phyloP scores from a whole-genome alignment of 2,888 invertebrate genomes.

The Pseudolycoriella hygida region DNA sequence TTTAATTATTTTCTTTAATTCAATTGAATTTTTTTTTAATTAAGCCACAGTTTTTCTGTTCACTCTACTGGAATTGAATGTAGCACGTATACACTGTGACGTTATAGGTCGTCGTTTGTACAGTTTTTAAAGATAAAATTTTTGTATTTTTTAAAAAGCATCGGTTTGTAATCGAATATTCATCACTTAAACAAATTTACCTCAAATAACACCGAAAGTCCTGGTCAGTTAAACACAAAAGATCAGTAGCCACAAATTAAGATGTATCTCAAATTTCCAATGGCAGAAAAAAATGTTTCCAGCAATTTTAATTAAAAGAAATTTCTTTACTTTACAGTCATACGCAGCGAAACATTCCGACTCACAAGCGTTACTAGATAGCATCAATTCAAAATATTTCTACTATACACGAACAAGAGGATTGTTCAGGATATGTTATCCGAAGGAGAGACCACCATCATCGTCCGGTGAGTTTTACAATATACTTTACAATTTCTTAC shows the following conservation, averaged over 20 bases:
- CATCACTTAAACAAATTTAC: too few species aligned
- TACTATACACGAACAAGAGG: conserved; percentile 88
- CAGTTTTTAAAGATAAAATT: conserved; percentile 7
- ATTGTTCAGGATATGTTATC: conserved; percentile 85
- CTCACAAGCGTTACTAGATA: conserved; percentile 52
- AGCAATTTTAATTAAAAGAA: too few species aligned
- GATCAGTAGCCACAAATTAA: too few species aligned
- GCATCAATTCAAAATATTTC: conserved; percentile 69
- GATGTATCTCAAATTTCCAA: too few species aligned
- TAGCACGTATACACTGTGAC: neutral
- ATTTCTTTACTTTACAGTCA: conserved; percentile 43
- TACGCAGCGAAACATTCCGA: conserved; percentile 54
- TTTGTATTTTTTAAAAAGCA: neutral
- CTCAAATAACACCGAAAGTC: too few species aligned
- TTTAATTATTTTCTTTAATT: too few species aligned
- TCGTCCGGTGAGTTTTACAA: conserved; percentile 42
- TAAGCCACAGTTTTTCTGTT: neutral
- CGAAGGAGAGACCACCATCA: conserved; percentile 71
- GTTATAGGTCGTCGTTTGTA: neutral
- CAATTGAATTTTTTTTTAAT: too few species aligned
- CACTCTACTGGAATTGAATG: neutral
- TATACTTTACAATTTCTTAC: too few species aligned
- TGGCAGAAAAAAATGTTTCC: too few species aligned
- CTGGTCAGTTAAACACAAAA: too few species aligned
- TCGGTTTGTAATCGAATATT: too few species aligned